Evolutionary conservation across 2,113 vertebrate species (phyloP).

Genomic region (Zapornia atra): DNA sequence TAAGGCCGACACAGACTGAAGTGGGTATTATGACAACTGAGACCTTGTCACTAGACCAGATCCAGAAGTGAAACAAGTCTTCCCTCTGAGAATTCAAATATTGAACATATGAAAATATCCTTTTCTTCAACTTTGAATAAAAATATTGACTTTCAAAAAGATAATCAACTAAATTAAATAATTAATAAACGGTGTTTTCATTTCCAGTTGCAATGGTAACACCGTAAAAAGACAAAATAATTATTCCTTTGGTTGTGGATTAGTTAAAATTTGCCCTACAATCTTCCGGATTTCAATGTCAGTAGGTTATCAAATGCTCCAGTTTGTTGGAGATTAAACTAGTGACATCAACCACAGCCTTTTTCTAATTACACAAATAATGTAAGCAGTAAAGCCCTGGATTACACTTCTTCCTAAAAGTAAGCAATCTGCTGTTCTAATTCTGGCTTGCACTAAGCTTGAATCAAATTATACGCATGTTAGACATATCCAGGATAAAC

Average conservation of each 20-base stretch:
- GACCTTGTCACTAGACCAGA: not conserved
- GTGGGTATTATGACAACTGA: not conserved
- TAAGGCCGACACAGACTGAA: not conserved
- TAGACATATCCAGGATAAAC: slow-evolving; percentile 35
- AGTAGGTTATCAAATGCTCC: slow-evolving; percentile 5
- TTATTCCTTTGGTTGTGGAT: not conserved
- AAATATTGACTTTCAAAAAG: not conserved
- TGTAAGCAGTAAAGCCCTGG: slow-evolving; percentile 54
- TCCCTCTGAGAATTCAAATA: not conserved
- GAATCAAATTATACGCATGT: slow-evolving; percentile 39
- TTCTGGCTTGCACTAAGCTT: slow-evolving; percentile 13
- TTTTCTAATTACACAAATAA: slow-evolving; percentile 63
- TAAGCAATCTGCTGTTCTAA: slow-evolving; percentile 64
- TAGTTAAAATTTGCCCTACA: not conserved
- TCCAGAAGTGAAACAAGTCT: not conserved
- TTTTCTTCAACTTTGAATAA: not conserved
- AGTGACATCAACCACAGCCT: slow-evolving; percentile 16
- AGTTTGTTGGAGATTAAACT: slow-evolving; percentile 31
- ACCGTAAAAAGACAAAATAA: not conserved
- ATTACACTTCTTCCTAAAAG: slow-evolving; percentile 58
- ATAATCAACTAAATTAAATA: not conserved
- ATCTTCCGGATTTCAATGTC: not conserved
- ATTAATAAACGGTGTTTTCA: not conserved
- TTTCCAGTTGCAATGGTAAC: not conserved
- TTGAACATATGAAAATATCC: not conserved